Base-by-base conservation (phyloP, 2,888 invertebrate genomes). In the Drymonia ruficornis region DNA sequence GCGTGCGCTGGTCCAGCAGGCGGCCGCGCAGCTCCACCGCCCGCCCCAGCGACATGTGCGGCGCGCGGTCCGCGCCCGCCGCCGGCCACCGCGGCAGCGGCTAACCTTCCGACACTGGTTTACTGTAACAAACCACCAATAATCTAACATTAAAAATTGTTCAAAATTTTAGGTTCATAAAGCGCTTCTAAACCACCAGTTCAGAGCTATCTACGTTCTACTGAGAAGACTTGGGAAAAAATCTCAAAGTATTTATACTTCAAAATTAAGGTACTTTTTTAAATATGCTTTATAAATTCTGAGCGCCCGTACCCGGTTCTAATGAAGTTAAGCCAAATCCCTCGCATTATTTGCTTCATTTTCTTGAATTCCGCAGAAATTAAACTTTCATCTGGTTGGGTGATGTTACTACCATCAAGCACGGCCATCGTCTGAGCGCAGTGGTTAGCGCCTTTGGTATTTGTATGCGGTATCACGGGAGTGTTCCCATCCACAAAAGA, bases 31-130 rank as follows among this genome's bases (percentile, higher is more conserved):
- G 63, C 56, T 72, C 55, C 44, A 78, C 45, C 13, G 55, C 52
- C 12, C 47, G 59, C 8, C 67, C 70, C 29, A 85, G 52, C 0
- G 74, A 74, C 83, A 84, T 84, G 64, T 81, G 72, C 0, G 79
- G 80, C 9, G 67, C 49, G 40, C 72, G 55, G 13, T 55, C 38
- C 1, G 19, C 51, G 4, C 61, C 52, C 44, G 70, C 74, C 1
- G 82, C 56, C 4, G 78, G 78, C 84, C 85, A 85, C 11, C 57
- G 44, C 0, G 79, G 77, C 28, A 78, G 58, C 0, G 51, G 15
- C 0, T 73, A 76, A 1, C 59, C 67, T n/a, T 19, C 18, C 4
- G 53, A 50, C 0, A 62, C 53, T 0, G 66, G 62, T 13, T 45
- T 57, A 9, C 65, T 65, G 16, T 16, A 57, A 52, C 34, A 12